phyloP scores from a whole-genome alignment of 2,888 invertebrate species.

The Drosophila tripunctata region DNA sequence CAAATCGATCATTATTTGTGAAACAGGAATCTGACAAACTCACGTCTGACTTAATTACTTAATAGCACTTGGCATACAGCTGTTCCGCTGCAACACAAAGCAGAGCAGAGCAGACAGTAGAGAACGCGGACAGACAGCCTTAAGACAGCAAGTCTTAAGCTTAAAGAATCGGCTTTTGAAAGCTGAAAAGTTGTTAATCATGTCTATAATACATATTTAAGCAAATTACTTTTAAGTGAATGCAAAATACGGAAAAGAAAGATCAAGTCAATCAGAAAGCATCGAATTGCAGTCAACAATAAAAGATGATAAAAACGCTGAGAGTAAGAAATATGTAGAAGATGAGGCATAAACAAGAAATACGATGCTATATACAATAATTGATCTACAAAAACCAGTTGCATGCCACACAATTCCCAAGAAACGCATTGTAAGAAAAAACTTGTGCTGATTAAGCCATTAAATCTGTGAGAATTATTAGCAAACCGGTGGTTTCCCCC shows the following conservation, averaged over 20 bases:
- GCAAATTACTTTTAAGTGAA: conserved; percentile 18
- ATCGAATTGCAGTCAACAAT: conserved; percentile 14
- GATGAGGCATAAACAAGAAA: conserved; percentile 27
- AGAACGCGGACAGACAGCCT: too few species aligned
- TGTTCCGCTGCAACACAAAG: conserved; percentile 4
- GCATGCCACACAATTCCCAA: conserved; percentile 26
- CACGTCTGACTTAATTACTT: conserved; percentile 30
- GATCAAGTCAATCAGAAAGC: conserved; percentile 25
- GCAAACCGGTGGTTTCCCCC: background rate
- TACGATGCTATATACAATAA: conserved; percentile 12
- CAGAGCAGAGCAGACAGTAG: conserved; percentile 6
- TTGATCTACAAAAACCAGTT: conserved; percentile 29
- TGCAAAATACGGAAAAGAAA: conserved; percentile 23
- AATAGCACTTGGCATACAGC: conserved; percentile 18
- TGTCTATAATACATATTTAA: conserved; percentile 23
- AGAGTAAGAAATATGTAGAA: background rate
- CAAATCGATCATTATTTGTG: conserved; percentile 20
- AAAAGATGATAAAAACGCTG: too few species aligned
- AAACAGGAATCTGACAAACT: conserved; percentile 11
- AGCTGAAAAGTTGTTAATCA: conserved; percentile 21
- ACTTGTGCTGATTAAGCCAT: conserved; percentile 34
- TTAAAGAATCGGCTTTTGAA: background rate
- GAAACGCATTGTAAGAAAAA: conserved; percentile 1
- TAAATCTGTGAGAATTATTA: conserved; percentile 18
- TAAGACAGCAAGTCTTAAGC: too few species aligned